Evolutionary conservation across 2,113 vertebrate genomes (phyloP).

Genomic region (Aptenodytes patagonicus): DNA sequence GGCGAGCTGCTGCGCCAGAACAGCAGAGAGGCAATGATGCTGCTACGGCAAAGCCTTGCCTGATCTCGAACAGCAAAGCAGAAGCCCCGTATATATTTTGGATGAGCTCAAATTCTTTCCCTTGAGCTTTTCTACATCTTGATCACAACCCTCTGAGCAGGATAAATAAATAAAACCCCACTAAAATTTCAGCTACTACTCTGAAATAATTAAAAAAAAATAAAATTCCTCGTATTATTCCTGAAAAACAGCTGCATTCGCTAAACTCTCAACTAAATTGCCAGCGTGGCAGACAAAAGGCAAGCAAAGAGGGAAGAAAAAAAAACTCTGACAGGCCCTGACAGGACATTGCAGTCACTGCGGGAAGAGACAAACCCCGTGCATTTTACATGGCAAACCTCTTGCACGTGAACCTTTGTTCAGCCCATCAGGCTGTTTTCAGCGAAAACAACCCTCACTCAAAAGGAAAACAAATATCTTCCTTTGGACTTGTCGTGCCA

Average conservation of each 20-base stretch:
- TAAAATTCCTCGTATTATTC: not conserved
- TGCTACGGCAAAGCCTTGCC: not conserved
- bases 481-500: not conserved
- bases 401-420: not conserved
- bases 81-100: accelerated
- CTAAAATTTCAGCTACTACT: not conserved
- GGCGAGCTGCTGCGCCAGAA: accelerated
- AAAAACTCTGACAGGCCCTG: not conserved
- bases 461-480: not conserved
- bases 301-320: not conserved
- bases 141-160: not conserved
- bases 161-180: not conserved
- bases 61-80: not conserved
- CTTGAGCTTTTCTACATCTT: not conserved
- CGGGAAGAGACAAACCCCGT: not conserved
- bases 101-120: not conserved
- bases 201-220: not conserved
- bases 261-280: not conserved
- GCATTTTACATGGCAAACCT: not conserved
- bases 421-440: not conserved
- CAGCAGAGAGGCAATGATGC: accelerated
- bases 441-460: not conserved
- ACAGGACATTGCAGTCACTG: not conserved
- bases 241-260: not conserved
- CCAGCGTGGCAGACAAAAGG: not conserved